Percentiles rank a stretch among this genome's conserved stretches.
Evolutionary conservation across 2,797 vertebrate species (phyloP).

Genomic region (Amphiprion clarkii): DNA sequence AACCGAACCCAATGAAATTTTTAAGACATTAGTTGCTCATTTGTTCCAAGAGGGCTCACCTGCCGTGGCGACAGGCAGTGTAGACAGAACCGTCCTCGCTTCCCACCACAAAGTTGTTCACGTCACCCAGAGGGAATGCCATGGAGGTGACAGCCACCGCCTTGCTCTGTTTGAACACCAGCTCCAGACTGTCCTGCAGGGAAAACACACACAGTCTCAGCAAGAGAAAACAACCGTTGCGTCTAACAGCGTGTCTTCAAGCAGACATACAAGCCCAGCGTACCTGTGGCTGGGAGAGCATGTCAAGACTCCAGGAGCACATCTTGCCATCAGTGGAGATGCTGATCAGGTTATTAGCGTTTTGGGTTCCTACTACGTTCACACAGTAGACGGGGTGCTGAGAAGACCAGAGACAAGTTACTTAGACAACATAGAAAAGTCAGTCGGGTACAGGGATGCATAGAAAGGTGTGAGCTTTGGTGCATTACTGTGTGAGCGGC

Average conservation of each 20-base stretch:
- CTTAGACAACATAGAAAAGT: background rate
- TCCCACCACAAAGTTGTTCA: constrained; percentile 99
- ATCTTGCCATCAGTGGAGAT: constrained; percentile 99
- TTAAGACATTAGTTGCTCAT: background rate
- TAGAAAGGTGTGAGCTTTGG: background rate
- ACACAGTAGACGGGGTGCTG: constrained; percentile 99
- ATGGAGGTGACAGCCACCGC: constrained; percentile 98
- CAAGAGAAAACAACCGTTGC: background rate
- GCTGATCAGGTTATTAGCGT: constrained; percentile 98
- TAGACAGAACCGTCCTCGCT: constrained; percentile 99
- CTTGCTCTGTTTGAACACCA: constrained; percentile 98
- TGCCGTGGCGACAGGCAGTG: constrained; percentile 98
- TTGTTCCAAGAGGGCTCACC: constrained; percentile 77
- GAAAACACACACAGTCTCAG: constrained; percentile 23
- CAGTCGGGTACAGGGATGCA: background rate
- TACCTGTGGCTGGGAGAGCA: constrained; percentile 99
- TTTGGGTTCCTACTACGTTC: constrained; percentile 96
- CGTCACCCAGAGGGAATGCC: constrained; percentile 97
- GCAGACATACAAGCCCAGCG: background rate
- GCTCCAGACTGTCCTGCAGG: constrained; percentile 96
- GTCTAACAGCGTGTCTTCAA: no score
- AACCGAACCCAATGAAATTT: background rate
- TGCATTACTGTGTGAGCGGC: constrained; percentile 79
- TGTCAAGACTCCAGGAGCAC: constrained; percentile 99
- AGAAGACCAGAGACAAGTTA: constrained; percentile 10